These are phyloP conservation scores for Limosa lapponica DNA, from an alignment of 2,797 vertebrate genomes.

Conservation along the genomic window DNA sequence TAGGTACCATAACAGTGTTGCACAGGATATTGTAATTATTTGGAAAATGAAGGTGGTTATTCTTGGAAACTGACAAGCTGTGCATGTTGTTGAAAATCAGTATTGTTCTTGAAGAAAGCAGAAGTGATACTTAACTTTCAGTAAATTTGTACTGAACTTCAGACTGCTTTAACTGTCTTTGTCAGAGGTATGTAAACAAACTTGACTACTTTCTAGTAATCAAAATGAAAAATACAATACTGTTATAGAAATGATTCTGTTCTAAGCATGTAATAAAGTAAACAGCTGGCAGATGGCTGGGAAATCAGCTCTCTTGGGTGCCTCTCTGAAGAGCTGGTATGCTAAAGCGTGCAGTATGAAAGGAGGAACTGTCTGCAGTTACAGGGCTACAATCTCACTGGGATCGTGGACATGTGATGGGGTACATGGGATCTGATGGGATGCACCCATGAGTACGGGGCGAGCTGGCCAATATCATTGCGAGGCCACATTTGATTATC, in stretches of 20 bases:
- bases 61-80: neutral
- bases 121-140: constrained; percentile 51
- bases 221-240: neutral
- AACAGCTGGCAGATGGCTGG: neutral
- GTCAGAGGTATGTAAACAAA: neutral
- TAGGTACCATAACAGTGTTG: neutral
- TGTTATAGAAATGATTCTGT: neutral
- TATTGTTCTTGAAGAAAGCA: constrained; percentile 25
- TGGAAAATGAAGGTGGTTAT: neutral
- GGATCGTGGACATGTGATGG: fast-evolving
- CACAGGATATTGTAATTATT: neutral
- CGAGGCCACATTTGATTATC: neutral
- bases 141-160: neutral
- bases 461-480: neutral
- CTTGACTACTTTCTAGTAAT: constrained; percentile 28
- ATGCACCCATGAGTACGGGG: neutral
- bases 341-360: neutral
- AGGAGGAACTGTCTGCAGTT: neutral
- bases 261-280: neutral
- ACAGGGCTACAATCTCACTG: neutral
- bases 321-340: neutral
- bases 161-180: neutral
- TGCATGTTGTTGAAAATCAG: neutral
- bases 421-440: neutral
- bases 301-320: neutral